Base-by-base conservation (phyloP, 2,113 vertebrate species). In the Chinchilla lanigera region DNA sequence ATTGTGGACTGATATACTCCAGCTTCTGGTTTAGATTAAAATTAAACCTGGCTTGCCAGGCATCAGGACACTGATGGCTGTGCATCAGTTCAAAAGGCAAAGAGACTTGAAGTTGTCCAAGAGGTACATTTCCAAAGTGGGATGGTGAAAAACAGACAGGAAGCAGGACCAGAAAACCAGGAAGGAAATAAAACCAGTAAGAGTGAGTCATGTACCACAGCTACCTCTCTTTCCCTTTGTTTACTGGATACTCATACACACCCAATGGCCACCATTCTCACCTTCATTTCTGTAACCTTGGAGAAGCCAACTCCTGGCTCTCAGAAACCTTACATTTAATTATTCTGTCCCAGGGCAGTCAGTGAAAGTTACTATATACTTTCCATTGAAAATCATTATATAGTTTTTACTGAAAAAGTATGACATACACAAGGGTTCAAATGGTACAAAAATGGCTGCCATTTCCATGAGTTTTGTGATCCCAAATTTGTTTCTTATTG, bases 331-430 rank as follows among this genome's bases (percentile, higher is more conserved):
- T 65, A 63, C 11, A 92, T 11, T 17, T 41, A 71, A 77, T 65
- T 83, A 80, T 54, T 75, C 71, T n/a, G 13, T 83, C 35, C 77
- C 56, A 78, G 30, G 26, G 11, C 1, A 60, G 16, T 47, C 69
- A 47, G 1, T 61, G 35, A 95, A 93, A 91, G 75, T 87, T 78
- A 77, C 41, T 90, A 44, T 73, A 47, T 65, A 87, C 19, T 52
- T 78, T 93, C 44, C 60, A 94, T 24, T 26, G 22, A 71, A 88
- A 94, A 93, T 77, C 47, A 69, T 60, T 90, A 52, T 58, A 47
- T 44, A 84, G 14, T 58, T 83, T 93, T 60, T 61, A 93, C 30
- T 26, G 28, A 78, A 93, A 93, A 93, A 24, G 11, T 47, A 14
- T 67, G 58, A 67, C 26, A 65, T 38, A 16, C 56, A 38, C 16